Conservation (phyloP, 2,797 vertebrate species). For the Psittacula echo region DNA sequence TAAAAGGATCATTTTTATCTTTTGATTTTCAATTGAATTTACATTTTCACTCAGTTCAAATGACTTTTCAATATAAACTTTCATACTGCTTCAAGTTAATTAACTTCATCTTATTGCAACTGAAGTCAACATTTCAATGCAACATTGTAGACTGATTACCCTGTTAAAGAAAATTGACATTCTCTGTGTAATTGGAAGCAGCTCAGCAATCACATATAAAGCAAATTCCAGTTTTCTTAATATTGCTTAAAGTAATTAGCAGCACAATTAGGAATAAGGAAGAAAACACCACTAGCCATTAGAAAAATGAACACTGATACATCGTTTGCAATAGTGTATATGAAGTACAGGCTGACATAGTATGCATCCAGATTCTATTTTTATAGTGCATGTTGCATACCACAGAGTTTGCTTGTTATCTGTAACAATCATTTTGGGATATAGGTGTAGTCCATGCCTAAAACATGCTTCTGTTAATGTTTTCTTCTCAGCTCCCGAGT, state of each 20-base stretch:
- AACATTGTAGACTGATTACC: background rate
- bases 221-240: background rate
- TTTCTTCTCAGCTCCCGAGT: background rate
- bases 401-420: rapidly evolving
- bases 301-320: background rate
- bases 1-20: background rate
- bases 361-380: background rate
- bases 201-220: background rate
- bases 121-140: constrained; percentile 5
- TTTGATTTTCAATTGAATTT: constrained; percentile 22
- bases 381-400: background rate
- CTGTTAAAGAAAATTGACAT: constrained; percentile 7
- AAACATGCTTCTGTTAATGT: background rate
- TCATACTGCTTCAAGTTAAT: constrained; percentile 28
- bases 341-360: background rate
- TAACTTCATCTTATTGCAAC: constrained; percentile 13
- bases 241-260: background rate
- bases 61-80: constrained; percentile 1
- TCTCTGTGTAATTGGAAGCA: background rate
- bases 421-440: rapidly evolving
- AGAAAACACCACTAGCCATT: background rate
- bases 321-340: background rate
- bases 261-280: background rate
- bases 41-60: background rate
- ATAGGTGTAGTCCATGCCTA: background rate